Evolutionary conservation across 2,113 vertebrate genomes (phyloP).

Genomic region (Nesoenas mayeri): DNA sequence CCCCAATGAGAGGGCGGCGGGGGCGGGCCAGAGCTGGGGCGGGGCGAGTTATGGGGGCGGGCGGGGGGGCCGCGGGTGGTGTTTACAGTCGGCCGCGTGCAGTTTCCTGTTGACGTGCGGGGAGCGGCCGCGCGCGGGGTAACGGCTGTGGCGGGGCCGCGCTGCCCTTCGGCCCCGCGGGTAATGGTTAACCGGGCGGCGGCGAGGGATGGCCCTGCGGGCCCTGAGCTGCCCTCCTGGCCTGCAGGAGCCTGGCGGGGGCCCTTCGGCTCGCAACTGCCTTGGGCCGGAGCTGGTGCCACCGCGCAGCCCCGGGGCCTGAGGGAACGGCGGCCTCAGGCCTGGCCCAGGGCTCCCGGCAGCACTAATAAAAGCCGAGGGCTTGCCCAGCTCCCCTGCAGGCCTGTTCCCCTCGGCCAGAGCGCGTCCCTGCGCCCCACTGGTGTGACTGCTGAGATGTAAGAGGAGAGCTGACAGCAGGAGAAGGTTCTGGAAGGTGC

Average conservation of each 20-base stretch:
- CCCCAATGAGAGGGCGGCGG: no score
- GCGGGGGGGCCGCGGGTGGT: no score
- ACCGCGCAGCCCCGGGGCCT: no score
- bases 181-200: no score
- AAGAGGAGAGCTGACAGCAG: accelerated
- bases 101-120: conserved; percentile 51
- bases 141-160: not conserved
- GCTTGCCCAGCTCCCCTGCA: accelerated
- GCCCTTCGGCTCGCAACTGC: not conserved
- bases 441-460: accelerated
- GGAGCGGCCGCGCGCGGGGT: not conserved
- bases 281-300: not conserved
- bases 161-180: not conserved
- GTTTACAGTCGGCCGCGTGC: no score
- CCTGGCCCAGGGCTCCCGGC: not conserved
- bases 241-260: accelerated
- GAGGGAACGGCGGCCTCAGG: not conserved
- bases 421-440: accelerated
- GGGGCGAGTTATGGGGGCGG: no score
- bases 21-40: no score
- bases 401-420: accelerated
- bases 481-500: conserved; percentile 29
- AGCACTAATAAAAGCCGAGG: accelerated
- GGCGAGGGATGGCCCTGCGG: no score
- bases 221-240: not conserved